A percentile compares a stretch with the other conserved stretches of the same genome.
Evolutionary conservation across 2,113 vertebrate genomes (phyloP).

Genomic region (Pleuronectes platessa): DNA sequence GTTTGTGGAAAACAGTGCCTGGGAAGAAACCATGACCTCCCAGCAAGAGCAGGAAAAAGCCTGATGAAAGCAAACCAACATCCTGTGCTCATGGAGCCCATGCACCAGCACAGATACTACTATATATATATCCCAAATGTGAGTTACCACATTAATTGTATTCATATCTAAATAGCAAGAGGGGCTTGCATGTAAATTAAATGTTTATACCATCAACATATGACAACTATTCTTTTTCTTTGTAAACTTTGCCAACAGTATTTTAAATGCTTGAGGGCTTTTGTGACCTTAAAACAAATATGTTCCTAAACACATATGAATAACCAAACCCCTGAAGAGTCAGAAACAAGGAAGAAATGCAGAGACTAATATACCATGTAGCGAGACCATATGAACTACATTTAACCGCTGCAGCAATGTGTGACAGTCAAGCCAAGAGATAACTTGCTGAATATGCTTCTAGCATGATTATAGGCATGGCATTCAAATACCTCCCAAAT

Average conservation of each 20-base stretch:
- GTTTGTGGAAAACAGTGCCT: constrained; percentile 51
- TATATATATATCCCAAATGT: constrained; percentile 5
- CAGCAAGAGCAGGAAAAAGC: constrained; percentile 43
- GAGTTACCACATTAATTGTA: constrained; percentile 4
- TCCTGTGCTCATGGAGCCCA: constrained; percentile 14
- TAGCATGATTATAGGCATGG: neutral
- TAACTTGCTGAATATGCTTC: neutral
- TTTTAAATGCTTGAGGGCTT: neutral
- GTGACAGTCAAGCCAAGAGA: neutral
- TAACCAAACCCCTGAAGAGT: neutral
- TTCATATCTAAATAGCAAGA: constrained; percentile 5
- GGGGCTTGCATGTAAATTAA: neutral
- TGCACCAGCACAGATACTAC: constrained; percentile 5
- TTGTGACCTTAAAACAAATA: neutral
- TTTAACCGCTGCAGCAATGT: neutral
- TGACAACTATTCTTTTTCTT: neutral
- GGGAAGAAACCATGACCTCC: constrained; percentile 58
- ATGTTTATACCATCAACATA: neutral
- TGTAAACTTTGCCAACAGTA: neutral
- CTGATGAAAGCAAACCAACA: constrained; percentile 41
- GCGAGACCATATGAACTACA: neutral
- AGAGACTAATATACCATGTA: neutral
- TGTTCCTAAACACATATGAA: neutral
- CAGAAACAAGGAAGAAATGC: neutral
- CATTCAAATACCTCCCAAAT: neutral